Conservation (phyloP, 2,797 vertebrate species). For the Chiloscyllium punctatum region DNA sequence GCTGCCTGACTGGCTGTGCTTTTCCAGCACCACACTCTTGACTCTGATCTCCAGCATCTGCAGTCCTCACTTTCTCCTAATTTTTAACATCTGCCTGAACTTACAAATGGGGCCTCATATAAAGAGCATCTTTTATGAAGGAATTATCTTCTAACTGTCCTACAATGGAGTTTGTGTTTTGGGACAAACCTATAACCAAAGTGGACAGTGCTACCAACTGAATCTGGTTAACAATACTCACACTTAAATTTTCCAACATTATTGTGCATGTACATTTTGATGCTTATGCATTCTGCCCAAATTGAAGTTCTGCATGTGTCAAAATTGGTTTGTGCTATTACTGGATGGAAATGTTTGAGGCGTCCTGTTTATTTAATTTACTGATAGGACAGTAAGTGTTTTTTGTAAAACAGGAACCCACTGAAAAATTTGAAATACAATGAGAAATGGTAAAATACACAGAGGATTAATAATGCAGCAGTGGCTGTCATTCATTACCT, state of each 20-base stretch:
- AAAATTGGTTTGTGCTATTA: background rate
- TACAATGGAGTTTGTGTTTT: background rate
- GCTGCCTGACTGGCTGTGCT: too few species aligned
- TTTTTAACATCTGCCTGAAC: background rate
- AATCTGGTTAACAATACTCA: too few species aligned
- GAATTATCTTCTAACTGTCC: background rate
- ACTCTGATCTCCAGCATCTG: too few species aligned
- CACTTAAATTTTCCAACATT: background rate
- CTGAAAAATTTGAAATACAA: background rate
- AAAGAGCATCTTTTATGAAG: background rate
- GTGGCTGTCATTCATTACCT: background rate
- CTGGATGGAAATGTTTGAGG: background rate
- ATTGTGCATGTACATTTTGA: background rate
- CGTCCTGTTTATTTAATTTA: slow-evolving; percentile 1
- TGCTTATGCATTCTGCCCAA: background rate
- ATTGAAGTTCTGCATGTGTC: background rate
- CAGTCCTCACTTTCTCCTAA: too few species aligned
- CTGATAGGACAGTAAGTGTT: background rate
- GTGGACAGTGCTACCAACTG: background rate
- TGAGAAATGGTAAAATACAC: background rate
- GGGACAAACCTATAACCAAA: background rate
- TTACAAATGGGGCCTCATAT: background rate
- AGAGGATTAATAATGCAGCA: background rate
- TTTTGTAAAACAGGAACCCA: background rate
- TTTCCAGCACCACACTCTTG: too few species aligned